Percentiles rank a stretch among this genome's conserved stretches.
phyloP scores from a whole-genome alignment of 2,888 invertebrate species.

The Epicampocera succincta region DNA sequence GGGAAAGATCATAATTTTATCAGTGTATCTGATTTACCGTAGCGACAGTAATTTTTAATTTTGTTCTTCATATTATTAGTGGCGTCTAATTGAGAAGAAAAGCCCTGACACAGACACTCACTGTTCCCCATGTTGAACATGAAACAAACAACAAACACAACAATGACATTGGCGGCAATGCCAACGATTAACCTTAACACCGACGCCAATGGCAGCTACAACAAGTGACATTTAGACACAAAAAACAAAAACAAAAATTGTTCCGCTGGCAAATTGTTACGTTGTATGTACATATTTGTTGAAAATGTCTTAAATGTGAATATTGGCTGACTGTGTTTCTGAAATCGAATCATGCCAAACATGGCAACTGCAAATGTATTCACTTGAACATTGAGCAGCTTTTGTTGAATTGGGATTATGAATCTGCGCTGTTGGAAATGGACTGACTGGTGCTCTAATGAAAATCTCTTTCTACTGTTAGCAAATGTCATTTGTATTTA shows the following conservation, averaged over 20 bases:
- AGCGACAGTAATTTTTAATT: neutral
- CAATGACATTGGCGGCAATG: conserved; percentile 36
- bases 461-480: conserved; percentile 44
- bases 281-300: too few species aligned
- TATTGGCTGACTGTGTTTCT: neutral
- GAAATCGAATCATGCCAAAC: conserved; percentile 8
- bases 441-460: conserved; percentile 10
- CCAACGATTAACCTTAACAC: conserved; percentile 40
- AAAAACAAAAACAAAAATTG: conserved; percentile 15
- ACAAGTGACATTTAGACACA: conserved; percentile 65
- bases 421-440: conserved; percentile 35
- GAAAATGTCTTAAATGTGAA: conserved; percentile 22
- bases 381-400: conserved; percentile 35
- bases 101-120: conserved; percentile 59
- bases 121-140: conserved; percentile 41
- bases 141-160: conserved; percentile 48
- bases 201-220: conserved; percentile 49
- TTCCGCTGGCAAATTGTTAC: conserved; percentile 46
- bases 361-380: conserved; percentile 54
- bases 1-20: too few species aligned
- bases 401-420: conserved; percentile 39
- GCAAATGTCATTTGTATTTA: conserved; percentile 68
- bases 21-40: too few species aligned
- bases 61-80: conserved; percentile 8
- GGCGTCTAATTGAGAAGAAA: conserved; percentile 31